phyloP scores from a whole-genome alignment of 92 coral and sea anemone genomes.

The Epizoanthus scotinus region DNA sequence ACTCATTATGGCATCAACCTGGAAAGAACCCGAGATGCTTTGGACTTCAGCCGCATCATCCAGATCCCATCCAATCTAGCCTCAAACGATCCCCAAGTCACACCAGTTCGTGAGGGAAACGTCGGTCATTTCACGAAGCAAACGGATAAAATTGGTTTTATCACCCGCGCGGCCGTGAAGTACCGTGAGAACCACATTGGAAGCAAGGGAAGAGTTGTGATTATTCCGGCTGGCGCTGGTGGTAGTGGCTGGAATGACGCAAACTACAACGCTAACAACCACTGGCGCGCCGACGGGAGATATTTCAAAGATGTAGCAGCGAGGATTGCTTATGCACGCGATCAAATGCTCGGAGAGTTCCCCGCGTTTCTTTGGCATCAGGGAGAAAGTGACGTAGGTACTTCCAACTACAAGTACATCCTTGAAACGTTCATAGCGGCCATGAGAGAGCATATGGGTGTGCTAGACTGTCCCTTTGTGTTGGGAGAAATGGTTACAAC shows the following conservation, averaged over 20 bases:
- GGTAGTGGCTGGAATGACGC: background rate
- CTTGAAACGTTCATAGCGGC: conserved; percentile 18
- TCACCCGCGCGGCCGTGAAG: conserved; percentile 12
- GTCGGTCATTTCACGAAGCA: background rate
- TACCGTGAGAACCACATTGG: conserved; percentile 26
- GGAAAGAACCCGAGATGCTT: background rate
- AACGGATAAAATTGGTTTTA: conserved; percentile 2
- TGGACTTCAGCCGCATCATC: conserved; percentile 1
- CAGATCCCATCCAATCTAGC: background rate
- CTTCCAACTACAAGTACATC: conserved; percentile 18
- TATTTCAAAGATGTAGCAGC: conserved; percentile 5
- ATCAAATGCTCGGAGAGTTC: conserved; percentile 19
- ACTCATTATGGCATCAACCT: conserved; percentile 12
- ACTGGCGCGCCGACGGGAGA: conserved; percentile 10
- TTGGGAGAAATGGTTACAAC: conserved; percentile 22
- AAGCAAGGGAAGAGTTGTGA: conserved; percentile 2
- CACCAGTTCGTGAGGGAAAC: conserved; percentile 6
- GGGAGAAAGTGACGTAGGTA: conserved; percentile 12
- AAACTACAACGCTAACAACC: conserved; percentile 1
- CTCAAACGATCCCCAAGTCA: background rate
- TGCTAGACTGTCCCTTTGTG: conserved; percentile 27
- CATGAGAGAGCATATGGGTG: conserved; percentile 27
- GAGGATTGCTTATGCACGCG: conserved; percentile 3
- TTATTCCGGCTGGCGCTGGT: background rate
- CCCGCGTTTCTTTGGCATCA: conserved; percentile 31